These are phyloP conservation scores for Vannuccia rotundouncinata DNA, from an alignment of 2,888 invertebrate species.

Conservation along the genomic window DNA sequence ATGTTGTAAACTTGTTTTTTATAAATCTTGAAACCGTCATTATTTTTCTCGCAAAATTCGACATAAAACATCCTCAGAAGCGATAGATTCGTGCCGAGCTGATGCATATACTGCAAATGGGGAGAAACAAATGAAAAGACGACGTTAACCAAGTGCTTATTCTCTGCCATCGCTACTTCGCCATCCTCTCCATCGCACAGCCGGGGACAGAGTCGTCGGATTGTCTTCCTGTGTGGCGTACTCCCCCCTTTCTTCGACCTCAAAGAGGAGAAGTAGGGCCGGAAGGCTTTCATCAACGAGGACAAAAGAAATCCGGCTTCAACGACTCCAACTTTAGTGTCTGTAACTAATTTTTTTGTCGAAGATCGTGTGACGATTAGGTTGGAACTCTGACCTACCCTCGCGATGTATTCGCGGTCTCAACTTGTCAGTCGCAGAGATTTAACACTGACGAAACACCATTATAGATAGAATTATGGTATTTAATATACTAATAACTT, in stretches of 20 bases:
- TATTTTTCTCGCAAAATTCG: no score
- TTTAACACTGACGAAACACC: conserved; percentile 17
- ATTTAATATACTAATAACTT: no score
- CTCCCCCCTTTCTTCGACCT: neutral
- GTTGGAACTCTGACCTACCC: neutral
- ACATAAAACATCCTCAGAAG: no score
- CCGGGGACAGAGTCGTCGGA: neutral
- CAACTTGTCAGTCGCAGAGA: neutral
- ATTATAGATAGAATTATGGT: no score
- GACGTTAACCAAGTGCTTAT: neutral
- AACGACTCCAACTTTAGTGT: neutral
- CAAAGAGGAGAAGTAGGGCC: neutral
- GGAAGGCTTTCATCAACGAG: neutral
- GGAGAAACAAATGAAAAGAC: neutral
- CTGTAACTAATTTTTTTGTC: conserved; percentile 1
- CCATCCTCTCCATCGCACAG: neutral
- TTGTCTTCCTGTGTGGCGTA: neutral
- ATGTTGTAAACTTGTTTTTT: no score
- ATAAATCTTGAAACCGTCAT: no score
- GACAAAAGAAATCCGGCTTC: neutral
- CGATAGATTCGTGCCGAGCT: no score
- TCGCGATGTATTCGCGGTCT: neutral
- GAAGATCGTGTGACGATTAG: neutral
- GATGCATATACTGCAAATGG: no score
- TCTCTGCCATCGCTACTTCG: neutral